phyloP scores from a whole-genome alignment of 2,113 vertebrate genomes.

The Grus americana region DNA sequence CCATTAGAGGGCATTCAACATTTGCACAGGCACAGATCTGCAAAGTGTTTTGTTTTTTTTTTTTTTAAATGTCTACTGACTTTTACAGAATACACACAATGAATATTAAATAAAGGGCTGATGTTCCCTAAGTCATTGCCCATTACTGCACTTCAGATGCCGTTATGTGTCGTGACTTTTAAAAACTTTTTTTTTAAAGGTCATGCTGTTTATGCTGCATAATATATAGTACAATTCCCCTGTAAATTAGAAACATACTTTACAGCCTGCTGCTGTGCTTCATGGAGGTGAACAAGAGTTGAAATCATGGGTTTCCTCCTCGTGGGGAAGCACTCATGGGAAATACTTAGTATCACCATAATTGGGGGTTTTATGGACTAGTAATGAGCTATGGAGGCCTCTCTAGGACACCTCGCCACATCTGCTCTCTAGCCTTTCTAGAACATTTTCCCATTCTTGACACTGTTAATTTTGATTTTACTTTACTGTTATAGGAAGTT shows the following conservation, averaged over 20 bases:
- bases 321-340: not conserved
- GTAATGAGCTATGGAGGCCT: not conserved
- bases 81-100: not conserved
- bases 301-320: not conserved
- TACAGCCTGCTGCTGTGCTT: constrained; percentile 31
- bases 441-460: not conserved
- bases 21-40: not conserved
- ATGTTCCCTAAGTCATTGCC: not conserved
- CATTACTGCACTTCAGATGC: not conserved
- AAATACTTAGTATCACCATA: not conserved
- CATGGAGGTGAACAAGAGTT: constrained; percentile 14
- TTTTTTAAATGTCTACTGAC: not conserved
- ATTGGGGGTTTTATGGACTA: not conserved
- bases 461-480: not conserved
- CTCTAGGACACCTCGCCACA: not conserved
- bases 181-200: constrained; percentile 56
- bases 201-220: constrained; percentile 39
- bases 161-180: not conserved
- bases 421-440: not conserved
- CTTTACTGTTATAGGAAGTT: not conserved
- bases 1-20: not conserved
- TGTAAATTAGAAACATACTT: constrained; percentile 41
- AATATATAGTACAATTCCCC: constrained; percentile 23
- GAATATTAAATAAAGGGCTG: constrained; percentile 36
- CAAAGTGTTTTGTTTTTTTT: not conserved